A percentile compares a stretch with the other conserved stretches of the same genome.
Conservation (phyloP, 2,888 invertebrate genomes). For the Standfussiana lucernea region DNA sequence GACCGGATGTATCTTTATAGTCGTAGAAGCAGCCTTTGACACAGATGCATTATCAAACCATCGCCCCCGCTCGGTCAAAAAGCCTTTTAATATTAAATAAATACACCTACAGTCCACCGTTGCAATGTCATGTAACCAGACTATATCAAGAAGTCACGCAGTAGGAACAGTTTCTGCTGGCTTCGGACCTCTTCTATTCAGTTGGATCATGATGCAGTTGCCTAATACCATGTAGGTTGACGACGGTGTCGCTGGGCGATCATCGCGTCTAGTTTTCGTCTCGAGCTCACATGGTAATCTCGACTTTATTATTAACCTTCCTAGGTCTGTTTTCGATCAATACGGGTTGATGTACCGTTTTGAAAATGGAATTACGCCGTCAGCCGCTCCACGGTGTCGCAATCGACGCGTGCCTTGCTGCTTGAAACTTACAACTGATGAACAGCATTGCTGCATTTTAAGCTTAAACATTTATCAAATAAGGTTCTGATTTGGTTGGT, state of each 20-base stretch:
- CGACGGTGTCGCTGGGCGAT: slow-evolving; percentile 77
- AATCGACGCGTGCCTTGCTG: slow-evolving; percentile 85
- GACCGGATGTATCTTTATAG: slow-evolving; percentile 79
- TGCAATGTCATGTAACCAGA: slow-evolving; percentile 77
- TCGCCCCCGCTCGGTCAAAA: slow-evolving; percentile 82
- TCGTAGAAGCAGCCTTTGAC: slow-evolving; percentile 80
- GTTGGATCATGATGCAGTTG: slow-evolving; percentile 80
- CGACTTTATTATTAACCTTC: slow-evolving; percentile 61
- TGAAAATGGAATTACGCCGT: slow-evolving; percentile 77
- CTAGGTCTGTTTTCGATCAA: slow-evolving; percentile 65
- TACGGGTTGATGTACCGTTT: slow-evolving; percentile 72
- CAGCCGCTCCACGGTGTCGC: slow-evolving; percentile 76
- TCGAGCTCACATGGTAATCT: slow-evolving; percentile 57
- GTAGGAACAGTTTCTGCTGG: slow-evolving; percentile 42
- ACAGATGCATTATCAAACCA: slow-evolving; percentile 80
- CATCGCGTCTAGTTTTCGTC: slow-evolving; percentile 76
- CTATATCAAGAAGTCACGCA: slow-evolving; percentile 59
- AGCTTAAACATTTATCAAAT: slow-evolving; percentile 66
- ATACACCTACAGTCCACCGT: slow-evolving; percentile 81
- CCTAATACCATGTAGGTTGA: slow-evolving; percentile 86
- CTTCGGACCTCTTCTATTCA: slow-evolving; percentile 68
- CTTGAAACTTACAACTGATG: slow-evolving; percentile 67
- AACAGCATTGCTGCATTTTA: slow-evolving; percentile 64
- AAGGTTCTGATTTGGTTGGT: slow-evolving; percentile 62
- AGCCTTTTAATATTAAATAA: slow-evolving; percentile 83